These are phyloP conservation scores for Sweltsa coloradensis DNA, from an alignment of 1,140 invertebrate genomes.

Conservation along the genomic window DNA sequence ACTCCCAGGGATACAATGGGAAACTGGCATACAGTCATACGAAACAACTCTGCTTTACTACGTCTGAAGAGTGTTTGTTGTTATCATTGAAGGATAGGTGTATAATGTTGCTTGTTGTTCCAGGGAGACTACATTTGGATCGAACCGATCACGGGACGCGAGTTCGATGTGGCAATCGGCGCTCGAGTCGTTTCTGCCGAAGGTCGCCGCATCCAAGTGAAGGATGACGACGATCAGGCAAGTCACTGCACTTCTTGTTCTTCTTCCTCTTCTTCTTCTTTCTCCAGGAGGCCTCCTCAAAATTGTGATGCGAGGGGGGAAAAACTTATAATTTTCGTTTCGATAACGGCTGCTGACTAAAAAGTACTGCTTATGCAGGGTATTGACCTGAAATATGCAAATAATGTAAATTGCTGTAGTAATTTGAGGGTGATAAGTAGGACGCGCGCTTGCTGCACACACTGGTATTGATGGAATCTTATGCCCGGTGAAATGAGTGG, in stretches of 20 bases:
- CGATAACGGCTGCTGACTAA: background rate
- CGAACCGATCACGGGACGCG: slow-evolving; percentile 50
- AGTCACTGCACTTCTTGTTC: slow-evolving; percentile 33
- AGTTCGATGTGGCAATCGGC: slow-evolving; percentile 75
- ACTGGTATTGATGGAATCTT: too few relatives aligned
- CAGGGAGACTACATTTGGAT: slow-evolving; percentile 82
- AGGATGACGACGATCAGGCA: slow-evolving; percentile 67
- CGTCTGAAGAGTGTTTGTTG: too few relatives aligned
- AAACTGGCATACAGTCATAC: too few relatives aligned
- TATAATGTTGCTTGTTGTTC: slow-evolving; percentile 11
- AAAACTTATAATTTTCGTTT: background rate
- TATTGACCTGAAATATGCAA: background rate
- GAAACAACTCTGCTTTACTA: too few relatives aligned
- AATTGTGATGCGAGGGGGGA: too few relatives aligned
- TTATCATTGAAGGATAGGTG: too few relatives aligned
- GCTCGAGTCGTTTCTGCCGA: slow-evolving; percentile 65
- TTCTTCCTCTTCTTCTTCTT: slow-evolving; percentile 15
- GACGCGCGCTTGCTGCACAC: too few relatives aligned
- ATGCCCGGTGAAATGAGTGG: too few relatives aligned
- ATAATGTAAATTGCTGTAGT: background rate
- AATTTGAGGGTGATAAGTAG: background rate
- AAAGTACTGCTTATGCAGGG: background rate
- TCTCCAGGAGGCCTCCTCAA: too few relatives aligned
- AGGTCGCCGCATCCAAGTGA: slow-evolving; percentile 59
- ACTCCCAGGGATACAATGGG: too few relatives aligned